Percentiles rank a stretch among this genome's conserved stretches.
These are phyloP conservation scores for Agriotes lineatus DNA, from an alignment of 2,888 invertebrate species.

Conservation along the genomic window DNA sequence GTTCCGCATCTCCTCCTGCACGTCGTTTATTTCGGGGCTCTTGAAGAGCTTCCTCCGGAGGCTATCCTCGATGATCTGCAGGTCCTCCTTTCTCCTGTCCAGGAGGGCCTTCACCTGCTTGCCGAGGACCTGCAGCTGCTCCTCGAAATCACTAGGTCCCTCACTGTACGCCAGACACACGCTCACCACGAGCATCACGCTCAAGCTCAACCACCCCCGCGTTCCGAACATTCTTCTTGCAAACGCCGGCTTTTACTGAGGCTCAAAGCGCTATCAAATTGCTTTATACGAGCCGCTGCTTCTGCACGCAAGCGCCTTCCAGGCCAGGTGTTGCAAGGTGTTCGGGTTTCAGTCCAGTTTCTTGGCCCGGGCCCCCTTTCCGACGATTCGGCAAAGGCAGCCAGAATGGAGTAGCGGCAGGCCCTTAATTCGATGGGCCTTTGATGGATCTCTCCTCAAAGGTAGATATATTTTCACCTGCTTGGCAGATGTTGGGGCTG, in stretches of 20 bases:
- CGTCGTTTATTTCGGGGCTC: constrained; percentile 68
- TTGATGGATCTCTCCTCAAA: constrained; percentile 34
- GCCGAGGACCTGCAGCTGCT: constrained; percentile 67
- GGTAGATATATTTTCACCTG: constrained; percentile 40
- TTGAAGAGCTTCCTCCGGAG: constrained; percentile 68
- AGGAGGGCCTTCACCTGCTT: constrained; percentile 70
- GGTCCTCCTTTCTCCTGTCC: constrained; percentile 69
- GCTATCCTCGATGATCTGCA: constrained; percentile 69
- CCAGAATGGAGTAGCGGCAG: constrained; percentile 17
- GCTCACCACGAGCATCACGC: constrained; percentile 42
- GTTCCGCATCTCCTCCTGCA: constrained; percentile 68
- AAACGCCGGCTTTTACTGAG: constrained; percentile 37
- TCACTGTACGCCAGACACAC: constrained; percentile 37
- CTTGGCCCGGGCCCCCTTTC: constrained; percentile 14
- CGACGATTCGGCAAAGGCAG: constrained; percentile 2
- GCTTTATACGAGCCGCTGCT: constrained; percentile 38
- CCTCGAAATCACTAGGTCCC: constrained; percentile 58
- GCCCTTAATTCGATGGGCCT: constrained; percentile 35
- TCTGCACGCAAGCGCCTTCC: constrained; percentile 40
- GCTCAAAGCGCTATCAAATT: constrained; percentile 36
- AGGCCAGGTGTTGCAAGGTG: constrained; percentile 42
- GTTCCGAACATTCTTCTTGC: constrained; percentile 24
- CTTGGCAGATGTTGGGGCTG: constrained; percentile 36
- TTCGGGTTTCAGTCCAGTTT: constrained; percentile 33
- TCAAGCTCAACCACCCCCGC: constrained; percentile 36